Percentiles rank a stretch among this genome's conserved stretches.
Conservation (phyloP, 2,797 vertebrate genomes). For the Lithobates sylvaticus region DNA sequence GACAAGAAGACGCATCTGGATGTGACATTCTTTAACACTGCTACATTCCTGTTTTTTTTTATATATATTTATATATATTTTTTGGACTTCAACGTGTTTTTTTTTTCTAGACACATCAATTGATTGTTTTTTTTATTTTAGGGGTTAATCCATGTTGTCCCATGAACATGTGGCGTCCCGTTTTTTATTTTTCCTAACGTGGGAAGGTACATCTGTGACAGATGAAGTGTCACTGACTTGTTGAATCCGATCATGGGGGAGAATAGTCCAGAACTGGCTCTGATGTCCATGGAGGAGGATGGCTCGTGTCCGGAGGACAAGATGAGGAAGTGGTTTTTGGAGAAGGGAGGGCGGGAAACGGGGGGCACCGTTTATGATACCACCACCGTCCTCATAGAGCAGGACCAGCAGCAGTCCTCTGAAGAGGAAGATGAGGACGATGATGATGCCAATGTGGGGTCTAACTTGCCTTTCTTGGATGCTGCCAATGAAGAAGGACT, state of each 20-base stretch:
- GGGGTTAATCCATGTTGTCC: too few species aligned
- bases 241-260: conserved; percentile 85
- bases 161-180: background rate
- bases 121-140: background rate
- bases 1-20: background rate
- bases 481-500: conserved; percentile 90
- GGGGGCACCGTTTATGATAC: conserved; percentile 91
- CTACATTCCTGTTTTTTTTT: background rate
- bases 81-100: background rate
- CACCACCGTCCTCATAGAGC: conserved; percentile 97
- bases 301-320: conserved; percentile 79
- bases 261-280: conserved; percentile 87
- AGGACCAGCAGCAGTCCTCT: conserved; percentile 90
- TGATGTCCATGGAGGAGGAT: conserved; percentile 87
- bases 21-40: background rate
- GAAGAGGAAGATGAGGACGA: conserved; percentile 94
- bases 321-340: conserved; percentile 78
- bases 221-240: conserved; percentile 46
- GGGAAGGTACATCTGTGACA: background rate
- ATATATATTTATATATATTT: too few species aligned
- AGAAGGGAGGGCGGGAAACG: conserved; percentile 71
- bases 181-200: background rate
- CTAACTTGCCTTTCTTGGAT: conserved; percentile 87
- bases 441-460: conserved; percentile 87
- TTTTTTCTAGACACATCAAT: background rate